A percentile compares a stretch with the other conserved stretches of the same genome.
phyloP scores from a whole-genome alignment of 2,797 vertebrate species.

The Tadarida brasiliensis region DNA sequence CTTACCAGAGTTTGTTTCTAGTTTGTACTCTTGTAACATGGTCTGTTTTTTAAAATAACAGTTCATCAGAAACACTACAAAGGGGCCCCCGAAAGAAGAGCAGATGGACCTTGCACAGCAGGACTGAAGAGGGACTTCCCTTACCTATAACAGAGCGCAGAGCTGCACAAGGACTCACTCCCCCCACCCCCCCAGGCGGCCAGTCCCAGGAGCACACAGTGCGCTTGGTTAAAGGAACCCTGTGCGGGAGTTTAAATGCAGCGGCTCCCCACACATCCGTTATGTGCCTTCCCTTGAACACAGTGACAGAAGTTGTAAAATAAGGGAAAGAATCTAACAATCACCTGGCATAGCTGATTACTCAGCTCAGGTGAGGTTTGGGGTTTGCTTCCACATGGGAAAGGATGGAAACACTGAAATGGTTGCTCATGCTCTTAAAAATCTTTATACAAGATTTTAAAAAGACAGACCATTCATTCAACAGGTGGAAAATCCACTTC shows the following conservation, averaged over 20 bases:
- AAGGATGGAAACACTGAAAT: background rate
- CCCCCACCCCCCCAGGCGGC: background rate
- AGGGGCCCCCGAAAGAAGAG: background rate
- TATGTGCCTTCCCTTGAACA: background rate
- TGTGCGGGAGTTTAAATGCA: background rate
- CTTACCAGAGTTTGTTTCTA: constrained; percentile 32
- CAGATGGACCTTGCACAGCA: background rate
- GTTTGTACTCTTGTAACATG: constrained; percentile 12
- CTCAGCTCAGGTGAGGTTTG: background rate
- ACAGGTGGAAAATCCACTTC: constrained; percentile 54
- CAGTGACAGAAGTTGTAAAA: background rate
- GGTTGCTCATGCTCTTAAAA: background rate
- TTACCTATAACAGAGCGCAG: background rate
- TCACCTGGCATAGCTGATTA: background rate
- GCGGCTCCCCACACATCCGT: too few species aligned
- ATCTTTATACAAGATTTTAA: constrained; percentile 20
- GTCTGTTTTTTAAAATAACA: background rate
- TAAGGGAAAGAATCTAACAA: constrained; percentile 27
- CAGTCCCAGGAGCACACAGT: background rate
- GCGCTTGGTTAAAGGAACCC: background rate
- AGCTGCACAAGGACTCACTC: background rate
- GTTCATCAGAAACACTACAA: constrained; percentile 11
- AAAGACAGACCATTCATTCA: constrained; percentile 11
- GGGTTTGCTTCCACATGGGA: background rate
- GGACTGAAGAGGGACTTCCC: background rate